Conservation (phyloP, 1,140 invertebrate genomes). For the Nebria ingens region DNA sequence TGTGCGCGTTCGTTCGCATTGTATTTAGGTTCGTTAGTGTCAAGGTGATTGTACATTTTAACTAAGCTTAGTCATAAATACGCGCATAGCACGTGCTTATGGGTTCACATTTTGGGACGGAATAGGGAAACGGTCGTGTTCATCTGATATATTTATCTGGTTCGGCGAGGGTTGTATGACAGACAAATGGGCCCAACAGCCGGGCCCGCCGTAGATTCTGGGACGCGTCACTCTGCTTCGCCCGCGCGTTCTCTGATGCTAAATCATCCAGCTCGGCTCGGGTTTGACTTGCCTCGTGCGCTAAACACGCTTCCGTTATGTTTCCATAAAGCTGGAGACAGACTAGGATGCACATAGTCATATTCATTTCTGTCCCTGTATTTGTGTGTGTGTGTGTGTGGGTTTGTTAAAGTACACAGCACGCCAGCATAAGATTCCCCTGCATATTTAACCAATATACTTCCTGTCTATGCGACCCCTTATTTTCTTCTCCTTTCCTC, state of each 20-base stretch:
- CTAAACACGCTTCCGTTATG: constrained; percentile 25
- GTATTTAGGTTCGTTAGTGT: constrained; percentile 26
- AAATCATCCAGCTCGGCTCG: too few species aligned
- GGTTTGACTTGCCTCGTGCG: constrained; percentile 21
- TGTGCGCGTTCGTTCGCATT: constrained; percentile 9
- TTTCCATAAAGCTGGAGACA: constrained; percentile 34
- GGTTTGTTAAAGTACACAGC: too few species aligned
- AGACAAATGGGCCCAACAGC: constrained; percentile 36
- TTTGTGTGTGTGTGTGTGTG: too few species aligned
- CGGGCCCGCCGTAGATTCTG: too few species aligned
- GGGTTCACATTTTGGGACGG: constrained; percentile 10
- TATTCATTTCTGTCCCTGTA: too few species aligned
- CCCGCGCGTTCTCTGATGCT: too few species aligned
- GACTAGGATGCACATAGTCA: too few species aligned
- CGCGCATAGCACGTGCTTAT: constrained; percentile 16
- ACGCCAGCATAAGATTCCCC: too few species aligned
- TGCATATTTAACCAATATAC: too few species aligned
- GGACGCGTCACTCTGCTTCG: too few species aligned
- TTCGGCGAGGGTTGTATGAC: constrained; percentile 24
- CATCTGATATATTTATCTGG: constrained; percentile 27
- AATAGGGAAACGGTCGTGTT: constrained; percentile 19
- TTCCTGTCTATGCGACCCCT: too few species aligned
- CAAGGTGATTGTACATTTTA: constrained; percentile 28
- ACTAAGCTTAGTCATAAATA: constrained; percentile 30
- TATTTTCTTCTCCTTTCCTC: too few species aligned